Evolutionary conservation across 1,140 invertebrate species (phyloP).

Genomic region (Xylocopa sonorina): DNA sequence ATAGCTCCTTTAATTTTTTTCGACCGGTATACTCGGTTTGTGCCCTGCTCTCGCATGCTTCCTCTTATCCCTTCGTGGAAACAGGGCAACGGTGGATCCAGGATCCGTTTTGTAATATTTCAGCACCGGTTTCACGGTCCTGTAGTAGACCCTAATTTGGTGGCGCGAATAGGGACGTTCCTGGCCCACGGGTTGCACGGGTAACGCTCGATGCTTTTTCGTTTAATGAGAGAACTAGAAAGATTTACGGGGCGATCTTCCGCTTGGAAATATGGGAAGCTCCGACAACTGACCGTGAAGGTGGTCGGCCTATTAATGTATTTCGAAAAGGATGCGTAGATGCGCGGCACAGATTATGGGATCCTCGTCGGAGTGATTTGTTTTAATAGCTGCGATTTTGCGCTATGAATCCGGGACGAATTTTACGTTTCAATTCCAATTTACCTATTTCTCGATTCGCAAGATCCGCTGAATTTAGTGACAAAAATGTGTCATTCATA

Average conservation of each 20-base stretch:
- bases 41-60: conserved; percentile 45
- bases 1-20: conserved; percentile 68
- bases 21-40: not conserved
- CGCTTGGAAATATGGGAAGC: conserved; percentile 45
- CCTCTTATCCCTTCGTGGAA: conserved; percentile 60
- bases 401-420: not conserved
- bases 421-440: conserved; percentile 1
- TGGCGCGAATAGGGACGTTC: conserved; percentile 53
- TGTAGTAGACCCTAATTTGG: conserved; percentile 41
- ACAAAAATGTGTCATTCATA: no score
- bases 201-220: conserved; percentile 25
- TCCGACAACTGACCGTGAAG: conserved; percentile 5
- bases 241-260: conserved; percentile 29
- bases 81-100: not conserved
- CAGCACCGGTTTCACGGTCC: conserved; percentile 13
- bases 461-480: no score
- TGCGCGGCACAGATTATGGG: not conserved
- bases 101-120: conserved; percentile 61
- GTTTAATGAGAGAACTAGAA: conserved; percentile 37
- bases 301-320: conserved; percentile 34
- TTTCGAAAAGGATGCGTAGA: not conserved
- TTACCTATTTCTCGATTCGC: no score
- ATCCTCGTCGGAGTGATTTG: not conserved
- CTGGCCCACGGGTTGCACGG: conserved; percentile 3
- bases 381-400: conserved; percentile 1